Evolutionary conservation across 2,888 invertebrate species (phyloP).

Genomic region (Sericinus montela): DNA sequence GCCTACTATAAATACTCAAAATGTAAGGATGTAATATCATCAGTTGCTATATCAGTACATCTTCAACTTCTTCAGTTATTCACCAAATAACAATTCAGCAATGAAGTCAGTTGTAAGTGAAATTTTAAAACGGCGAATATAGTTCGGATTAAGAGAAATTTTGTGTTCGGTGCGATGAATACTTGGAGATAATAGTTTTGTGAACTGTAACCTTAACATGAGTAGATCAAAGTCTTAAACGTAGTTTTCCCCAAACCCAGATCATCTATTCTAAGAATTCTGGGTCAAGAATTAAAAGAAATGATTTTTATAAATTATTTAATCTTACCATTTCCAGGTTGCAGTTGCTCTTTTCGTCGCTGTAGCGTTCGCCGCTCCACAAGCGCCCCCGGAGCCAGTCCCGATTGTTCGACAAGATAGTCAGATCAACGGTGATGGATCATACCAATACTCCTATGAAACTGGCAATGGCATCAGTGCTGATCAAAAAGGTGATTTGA

Average conservation of each 20-base stretch:
- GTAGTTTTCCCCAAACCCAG: too few species aligned
- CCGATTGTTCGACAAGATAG: slow-evolving; percentile 79
- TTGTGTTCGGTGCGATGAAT: slow-evolving; percentile 4
- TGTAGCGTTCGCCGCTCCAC: slow-evolving; percentile 58
- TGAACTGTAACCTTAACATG: neutral
- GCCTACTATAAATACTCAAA: slow-evolving; percentile 66
- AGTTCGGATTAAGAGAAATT: too few species aligned
- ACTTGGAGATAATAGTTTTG: neutral
- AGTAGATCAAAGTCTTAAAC: neutral
- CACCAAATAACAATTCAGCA: slow-evolving; percentile 46
- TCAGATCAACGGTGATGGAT: slow-evolving; percentile 81
- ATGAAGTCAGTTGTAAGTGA: slow-evolving; percentile 74
- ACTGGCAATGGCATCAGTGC: slow-evolving; percentile 83
- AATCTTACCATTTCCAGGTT: slow-evolving; percentile 38
- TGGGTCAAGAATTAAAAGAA: too few species aligned
- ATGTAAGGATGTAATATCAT: slow-evolving; percentile 58
- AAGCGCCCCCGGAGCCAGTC: slow-evolving; percentile 57
- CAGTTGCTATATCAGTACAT: slow-evolving; percentile 47
- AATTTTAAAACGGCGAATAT: slow-evolving; percentile 5
- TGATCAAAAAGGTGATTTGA: slow-evolving; percentile 79
- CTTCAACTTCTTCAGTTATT: slow-evolving; percentile 35
- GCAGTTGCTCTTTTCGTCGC: slow-evolving; percentile 55
- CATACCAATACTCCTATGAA: slow-evolving; percentile 81
- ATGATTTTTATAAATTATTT: too few species aligned
- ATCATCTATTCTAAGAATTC: too few species aligned